Conservation (phyloP, 2,888 invertebrate genomes). For the Zhengitettix transpicula region DNA sequence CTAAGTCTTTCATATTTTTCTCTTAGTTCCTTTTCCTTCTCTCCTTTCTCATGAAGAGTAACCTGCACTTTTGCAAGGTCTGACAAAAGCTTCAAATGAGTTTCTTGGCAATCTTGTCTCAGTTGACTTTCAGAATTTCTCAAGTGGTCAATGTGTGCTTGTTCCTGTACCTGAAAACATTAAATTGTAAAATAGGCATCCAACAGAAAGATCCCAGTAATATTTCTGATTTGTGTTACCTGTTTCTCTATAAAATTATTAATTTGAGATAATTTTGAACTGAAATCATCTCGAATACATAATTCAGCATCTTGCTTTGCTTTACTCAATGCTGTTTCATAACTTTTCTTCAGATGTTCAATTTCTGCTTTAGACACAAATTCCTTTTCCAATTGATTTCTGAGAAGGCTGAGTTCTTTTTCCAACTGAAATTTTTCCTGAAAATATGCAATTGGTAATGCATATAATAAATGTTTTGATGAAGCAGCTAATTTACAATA, state of each 20-base stretch:
- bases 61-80: slow-evolving; percentile 19
- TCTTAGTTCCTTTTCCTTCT: slow-evolving; percentile 15
- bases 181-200: not conserved
- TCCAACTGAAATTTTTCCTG: slow-evolving; percentile 17
- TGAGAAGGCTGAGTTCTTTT: slow-evolving; percentile 14
- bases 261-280: slow-evolving; percentile 4
- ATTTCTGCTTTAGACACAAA: slow-evolving; percentile 16
- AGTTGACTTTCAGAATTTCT: slow-evolving; percentile 14
- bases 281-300: slow-evolving; percentile 15
- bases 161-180: slow-evolving; percentile 17
- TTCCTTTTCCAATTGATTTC: slow-evolving; percentile 14
- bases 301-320: slow-evolving; percentile 15
- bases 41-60: slow-evolving; percentile 16
- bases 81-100: slow-evolving; percentile 16
- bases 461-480: not conserved
- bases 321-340: slow-evolving; percentile 11
- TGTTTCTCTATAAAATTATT: slow-evolving; percentile 9
- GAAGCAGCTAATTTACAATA: not conserved
- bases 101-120: slow-evolving; percentile 18
- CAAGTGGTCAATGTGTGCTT: slow-evolving; percentile 16
- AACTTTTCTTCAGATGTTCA: slow-evolving; percentile 13
- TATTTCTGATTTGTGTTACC: not conserved
- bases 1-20: slow-evolving; percentile 16
- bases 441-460: not conserved
- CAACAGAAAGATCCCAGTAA: too few relatives aligned